phyloP scores from a whole-genome alignment of 2,797 vertebrate species.

The Myiothlypis chrysogaster region DNA sequence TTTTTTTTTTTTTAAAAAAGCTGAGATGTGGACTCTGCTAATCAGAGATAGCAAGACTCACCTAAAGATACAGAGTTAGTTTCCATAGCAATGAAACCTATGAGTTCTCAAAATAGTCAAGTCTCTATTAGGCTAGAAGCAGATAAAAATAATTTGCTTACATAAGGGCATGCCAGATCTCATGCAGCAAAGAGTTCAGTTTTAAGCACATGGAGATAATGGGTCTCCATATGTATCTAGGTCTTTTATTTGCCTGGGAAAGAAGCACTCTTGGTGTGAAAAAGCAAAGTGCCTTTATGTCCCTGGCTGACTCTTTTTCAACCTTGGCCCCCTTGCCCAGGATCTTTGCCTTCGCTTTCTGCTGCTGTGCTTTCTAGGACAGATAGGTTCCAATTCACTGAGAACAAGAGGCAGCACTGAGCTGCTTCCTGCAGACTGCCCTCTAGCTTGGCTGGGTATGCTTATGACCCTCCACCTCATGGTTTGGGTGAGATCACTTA shows the following conservation, averaged over 20 bases:
- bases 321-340: neutral
- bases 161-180: neutral
- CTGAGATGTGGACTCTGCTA: neutral
- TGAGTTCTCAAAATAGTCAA: slow-evolving; percentile 29
- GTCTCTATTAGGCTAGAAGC: slow-evolving; percentile 10
- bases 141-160: slow-evolving; percentile 54
- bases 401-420: neutral
- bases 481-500: neutral
- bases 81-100: slow-evolving; percentile 56
- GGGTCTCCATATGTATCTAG: neutral
- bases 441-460: neutral
- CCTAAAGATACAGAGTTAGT: slow-evolving; percentile 41
- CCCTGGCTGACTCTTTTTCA: neutral
- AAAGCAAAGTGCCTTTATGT: neutral
- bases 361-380: neutral
- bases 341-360: neutral
- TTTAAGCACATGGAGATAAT: neutral
- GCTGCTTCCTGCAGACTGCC: neutral
- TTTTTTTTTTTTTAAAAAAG: too few relatives aligned
- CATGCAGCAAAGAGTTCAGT: neutral
- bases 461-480: neutral
- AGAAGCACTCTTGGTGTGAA: neutral
- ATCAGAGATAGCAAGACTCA: slow-evolving; percentile 10
- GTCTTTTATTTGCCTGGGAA: neutral
- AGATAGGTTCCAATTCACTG: fast-evolving